Percentiles rank a stretch among this genome's conserved stretches.
Conservation (phyloP, 1,140 invertebrate genomes). For the Lerema accius region DNA sequence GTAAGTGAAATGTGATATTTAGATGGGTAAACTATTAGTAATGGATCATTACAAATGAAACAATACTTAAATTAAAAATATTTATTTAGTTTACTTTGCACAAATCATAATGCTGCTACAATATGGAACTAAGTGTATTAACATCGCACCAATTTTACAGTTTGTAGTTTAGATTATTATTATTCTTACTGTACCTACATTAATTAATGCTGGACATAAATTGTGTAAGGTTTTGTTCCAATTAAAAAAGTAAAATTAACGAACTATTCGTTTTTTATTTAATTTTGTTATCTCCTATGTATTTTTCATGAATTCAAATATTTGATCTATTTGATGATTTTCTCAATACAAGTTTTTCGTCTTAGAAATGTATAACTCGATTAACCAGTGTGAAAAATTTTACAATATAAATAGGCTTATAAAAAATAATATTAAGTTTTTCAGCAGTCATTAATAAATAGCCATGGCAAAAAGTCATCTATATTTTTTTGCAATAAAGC, state of each 20-base stretch:
- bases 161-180: conserved; percentile 7
- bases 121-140: conserved; percentile 12
- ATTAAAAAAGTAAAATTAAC: conserved; percentile 20
- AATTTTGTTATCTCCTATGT: neutral
- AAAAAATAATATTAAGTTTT: too few species aligned
- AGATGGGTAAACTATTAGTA: conserved; percentile 42
- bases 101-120: conserved; percentile 13
- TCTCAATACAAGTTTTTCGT: too few species aligned
- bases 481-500: too few species aligned
- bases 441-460: too few species aligned
- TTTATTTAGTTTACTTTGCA: conserved; percentile 27
- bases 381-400: too few species aligned
- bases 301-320: too few species aligned
- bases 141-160: conserved; percentile 19
- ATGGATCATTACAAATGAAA: conserved; percentile 17
- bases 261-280: conserved; percentile 26
- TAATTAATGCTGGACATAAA: conserved; percentile 27
- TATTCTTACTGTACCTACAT: conserved; percentile 6
- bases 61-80: conserved; percentile 20
- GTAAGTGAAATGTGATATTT: conserved; percentile 70
- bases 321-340: too few species aligned
- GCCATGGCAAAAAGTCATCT: too few species aligned
- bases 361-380: too few species aligned
- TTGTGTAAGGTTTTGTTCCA: conserved; percentile 20
- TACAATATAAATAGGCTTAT: too few species aligned